These are phyloP conservation scores for Aleadryas rufinucha DNA, from an alignment of 2,113 vertebrate genomes.

Conservation along the genomic window DNA sequence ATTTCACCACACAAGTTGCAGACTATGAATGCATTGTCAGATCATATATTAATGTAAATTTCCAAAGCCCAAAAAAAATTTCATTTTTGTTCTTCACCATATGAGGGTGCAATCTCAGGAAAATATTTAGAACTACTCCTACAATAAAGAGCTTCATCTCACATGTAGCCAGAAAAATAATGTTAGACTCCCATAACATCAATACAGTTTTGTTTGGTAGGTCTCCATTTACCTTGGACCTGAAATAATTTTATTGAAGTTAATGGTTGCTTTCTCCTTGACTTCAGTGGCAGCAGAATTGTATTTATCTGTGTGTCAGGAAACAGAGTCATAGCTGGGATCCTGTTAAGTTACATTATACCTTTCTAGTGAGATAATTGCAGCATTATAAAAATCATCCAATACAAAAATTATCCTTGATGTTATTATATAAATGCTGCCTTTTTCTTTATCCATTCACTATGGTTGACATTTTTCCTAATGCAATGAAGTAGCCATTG, in stretches of 20 bases:
- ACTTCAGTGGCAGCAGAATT: slow-evolving; percentile 5
- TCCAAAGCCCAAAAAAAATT: not conserved
- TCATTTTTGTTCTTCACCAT: not conserved
- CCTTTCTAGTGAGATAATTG: slow-evolving; percentile 61
- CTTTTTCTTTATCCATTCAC: slow-evolving; percentile 18
- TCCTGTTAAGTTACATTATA: slow-evolving; percentile 59
- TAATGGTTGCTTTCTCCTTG: slow-evolving; percentile 53
- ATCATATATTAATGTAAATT: not conserved
- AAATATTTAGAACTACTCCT: not conserved
- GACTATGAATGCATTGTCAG: not conserved
- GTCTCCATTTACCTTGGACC: slow-evolving; percentile 38
- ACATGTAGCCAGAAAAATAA: not conserved
- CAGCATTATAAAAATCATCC: slow-evolving; percentile 49
- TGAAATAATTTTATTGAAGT: slow-evolving; percentile 30
- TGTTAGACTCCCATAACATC: not conserved
- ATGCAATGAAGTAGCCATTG: slow-evolving; percentile 62
- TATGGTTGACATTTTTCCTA: slow-evolving; percentile 54
- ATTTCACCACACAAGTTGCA: not conserved
- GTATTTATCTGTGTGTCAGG: slow-evolving; percentile 27
- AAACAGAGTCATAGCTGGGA: not conserved
- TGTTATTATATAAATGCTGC: slow-evolving; percentile 43
- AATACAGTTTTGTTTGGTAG: not conserved
- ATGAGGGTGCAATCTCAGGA: not conserved
- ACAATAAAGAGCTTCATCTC: not conserved
- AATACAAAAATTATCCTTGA: slow-evolving; percentile 56